phyloP scores from a whole-genome alignment of 2,797 vertebrate genomes.

The Tinamus major region DNA sequence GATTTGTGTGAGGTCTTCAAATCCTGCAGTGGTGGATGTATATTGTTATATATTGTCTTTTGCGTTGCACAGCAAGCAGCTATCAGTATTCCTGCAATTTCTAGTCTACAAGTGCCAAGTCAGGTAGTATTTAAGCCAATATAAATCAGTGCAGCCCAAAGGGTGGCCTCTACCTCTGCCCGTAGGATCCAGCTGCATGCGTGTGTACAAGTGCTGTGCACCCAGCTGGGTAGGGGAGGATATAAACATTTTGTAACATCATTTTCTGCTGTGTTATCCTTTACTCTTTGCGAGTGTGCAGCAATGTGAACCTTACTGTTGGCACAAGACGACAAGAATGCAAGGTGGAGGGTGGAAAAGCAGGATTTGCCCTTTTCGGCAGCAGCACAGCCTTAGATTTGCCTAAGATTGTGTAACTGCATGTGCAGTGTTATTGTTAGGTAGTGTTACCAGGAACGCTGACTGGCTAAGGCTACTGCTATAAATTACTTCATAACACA shows the following conservation, averaged over 20 bases:
- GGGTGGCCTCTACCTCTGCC: not conserved
- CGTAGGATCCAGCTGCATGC: accelerated
- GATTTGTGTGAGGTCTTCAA: not conserved
- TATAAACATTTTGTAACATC: accelerated
- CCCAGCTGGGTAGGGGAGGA: not conserved
- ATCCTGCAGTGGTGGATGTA: accelerated
- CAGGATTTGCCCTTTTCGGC: not conserved
- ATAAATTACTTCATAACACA: not conserved
- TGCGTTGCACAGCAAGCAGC: not conserved
- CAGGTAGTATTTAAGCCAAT: not conserved
- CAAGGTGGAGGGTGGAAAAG: not conserved
- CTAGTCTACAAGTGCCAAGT: not conserved
- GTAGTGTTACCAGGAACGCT: not conserved
- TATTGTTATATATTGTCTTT: not conserved
- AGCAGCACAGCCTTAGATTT: not conserved
- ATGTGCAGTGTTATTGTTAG: not conserved
- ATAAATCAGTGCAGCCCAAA: not conserved
- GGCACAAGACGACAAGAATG: not conserved
- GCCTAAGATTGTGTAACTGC: not conserved
- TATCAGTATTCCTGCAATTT: not conserved
- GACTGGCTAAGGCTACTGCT: not conserved
- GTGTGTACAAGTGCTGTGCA: not conserved
- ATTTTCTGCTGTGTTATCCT: not conserved
- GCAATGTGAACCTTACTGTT: not conserved
- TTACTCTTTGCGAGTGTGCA: not conserved